Conservation (phyloP, 2,797 vertebrate species). For the Sebastes oblongus region DNA sequence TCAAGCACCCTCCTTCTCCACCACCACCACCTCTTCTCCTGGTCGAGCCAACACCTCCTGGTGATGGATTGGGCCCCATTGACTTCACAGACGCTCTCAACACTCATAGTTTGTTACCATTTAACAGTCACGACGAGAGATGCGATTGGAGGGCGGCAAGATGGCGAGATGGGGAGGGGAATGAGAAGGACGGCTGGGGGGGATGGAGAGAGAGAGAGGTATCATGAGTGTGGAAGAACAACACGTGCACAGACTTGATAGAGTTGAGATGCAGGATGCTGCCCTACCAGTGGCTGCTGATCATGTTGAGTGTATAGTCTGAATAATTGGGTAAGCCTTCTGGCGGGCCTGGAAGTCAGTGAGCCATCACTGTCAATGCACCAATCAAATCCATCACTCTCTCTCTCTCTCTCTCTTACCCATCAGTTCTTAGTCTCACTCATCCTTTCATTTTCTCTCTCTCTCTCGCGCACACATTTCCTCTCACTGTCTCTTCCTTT, state of each 20-base stretch:
- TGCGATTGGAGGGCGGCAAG: neutral
- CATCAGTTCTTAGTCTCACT: neutral
- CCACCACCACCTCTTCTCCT: neutral
- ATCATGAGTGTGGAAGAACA: neutral
- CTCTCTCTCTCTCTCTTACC: neutral
- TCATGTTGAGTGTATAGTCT: slow-evolving; percentile 11
- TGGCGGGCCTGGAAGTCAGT: slow-evolving; percentile 21
- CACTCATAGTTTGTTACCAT: slow-evolving; percentile 7
- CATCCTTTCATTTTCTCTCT: neutral
- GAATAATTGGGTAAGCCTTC: slow-evolving; percentile 28
- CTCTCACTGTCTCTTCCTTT: neutral
- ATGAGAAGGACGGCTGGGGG: neutral
- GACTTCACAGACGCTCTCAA: neutral
- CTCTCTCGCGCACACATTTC: neutral
- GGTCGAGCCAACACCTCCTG: neutral
- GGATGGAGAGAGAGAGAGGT: neutral
- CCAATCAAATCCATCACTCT: neutral
- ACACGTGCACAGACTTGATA: slow-evolving; percentile 8
- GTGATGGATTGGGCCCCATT: slow-evolving; percentile 29
- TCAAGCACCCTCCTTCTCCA: neutral
- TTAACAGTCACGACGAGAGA: neutral
- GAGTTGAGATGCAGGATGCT: neutral
- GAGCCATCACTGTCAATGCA: slow-evolving; percentile 35
- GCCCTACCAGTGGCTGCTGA: neutral
- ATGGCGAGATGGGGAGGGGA: slow-evolving; percentile 1